These are phyloP conservation scores for Spisula subtruncata DNA, from an alignment of 2,888 invertebrate genomes.

Conservation along the genomic window DNA sequence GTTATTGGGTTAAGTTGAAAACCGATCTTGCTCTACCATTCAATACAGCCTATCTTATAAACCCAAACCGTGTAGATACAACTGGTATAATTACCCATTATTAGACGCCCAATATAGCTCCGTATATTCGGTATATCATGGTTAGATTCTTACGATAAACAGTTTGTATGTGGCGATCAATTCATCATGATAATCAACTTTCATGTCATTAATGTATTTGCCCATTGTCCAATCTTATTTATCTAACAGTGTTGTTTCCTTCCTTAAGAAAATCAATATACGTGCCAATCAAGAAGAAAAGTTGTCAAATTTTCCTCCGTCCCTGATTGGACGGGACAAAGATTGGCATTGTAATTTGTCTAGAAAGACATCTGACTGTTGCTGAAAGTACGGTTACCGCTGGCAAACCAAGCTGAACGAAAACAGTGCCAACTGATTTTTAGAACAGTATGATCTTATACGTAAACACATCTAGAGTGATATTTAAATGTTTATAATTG, in stretches of 20 bases:
- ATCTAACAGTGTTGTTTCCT: neutral
- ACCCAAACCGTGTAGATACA: too few relatives aligned
- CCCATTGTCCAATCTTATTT: slow-evolving; percentile 28
- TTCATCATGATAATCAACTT: slow-evolving; percentile 22
- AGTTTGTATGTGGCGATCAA: slow-evolving; percentile 10
- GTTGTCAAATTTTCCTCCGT: slow-evolving; percentile 25
- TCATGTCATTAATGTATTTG: slow-evolving; percentile 26
- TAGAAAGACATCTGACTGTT: neutral
- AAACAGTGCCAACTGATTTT: neutral
- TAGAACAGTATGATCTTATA: too few relatives aligned
- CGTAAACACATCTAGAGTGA: too few relatives aligned
- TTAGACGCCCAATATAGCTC: neutral
- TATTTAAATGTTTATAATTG: too few relatives aligned
- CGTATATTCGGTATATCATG: neutral
- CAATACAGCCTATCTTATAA: too few relatives aligned
- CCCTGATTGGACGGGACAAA: neutral
- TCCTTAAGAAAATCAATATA: neutral
- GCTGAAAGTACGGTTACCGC: slow-evolving; percentile 1
- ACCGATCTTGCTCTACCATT: too few relatives aligned
- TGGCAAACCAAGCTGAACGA: neutral
- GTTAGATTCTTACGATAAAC: neutral
- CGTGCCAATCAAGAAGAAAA: slow-evolving; percentile 27
- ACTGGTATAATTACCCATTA: neutral
- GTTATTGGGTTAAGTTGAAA: too few relatives aligned
- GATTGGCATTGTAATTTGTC: slow-evolving; percentile 16